These are phyloP conservation scores for Myopa testacea DNA, from an alignment of 2,888 invertebrate genomes.

Conservation along the genomic window DNA sequence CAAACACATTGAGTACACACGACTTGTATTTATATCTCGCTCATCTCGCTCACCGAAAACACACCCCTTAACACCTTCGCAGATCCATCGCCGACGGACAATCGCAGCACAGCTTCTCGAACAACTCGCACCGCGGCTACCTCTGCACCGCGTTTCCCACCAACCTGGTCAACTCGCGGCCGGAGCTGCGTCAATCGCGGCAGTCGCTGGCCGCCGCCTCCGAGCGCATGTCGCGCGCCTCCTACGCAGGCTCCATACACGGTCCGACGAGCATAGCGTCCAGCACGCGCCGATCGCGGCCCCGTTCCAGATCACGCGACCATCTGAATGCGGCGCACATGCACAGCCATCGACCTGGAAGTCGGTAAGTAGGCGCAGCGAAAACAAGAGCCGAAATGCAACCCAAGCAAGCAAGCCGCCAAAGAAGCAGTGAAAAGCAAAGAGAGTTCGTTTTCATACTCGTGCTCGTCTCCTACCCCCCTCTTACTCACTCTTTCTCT, in stretches of 20 bases:
- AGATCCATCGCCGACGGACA: conserved; percentile 89
- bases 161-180: conserved; percentile 81
- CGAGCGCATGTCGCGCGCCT: conserved; percentile 82
- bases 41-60: neutral
- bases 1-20: conserved; percentile 18
- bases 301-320: conserved; percentile 82
- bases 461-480: neutral
- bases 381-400: neutral
- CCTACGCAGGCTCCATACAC: conserved; percentile 77
- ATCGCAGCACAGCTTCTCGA: conserved; percentile 89
- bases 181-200: conserved; percentile 87
- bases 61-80: conserved; percentile 32
- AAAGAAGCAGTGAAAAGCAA: conserved; percentile 25
- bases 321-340: conserved; percentile 70
- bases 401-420: neutral
- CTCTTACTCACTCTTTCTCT: conserved; percentile 15
- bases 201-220: conserved; percentile 87
- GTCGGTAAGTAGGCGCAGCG: conserved; percentile 72
- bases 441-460: conserved; percentile 29
- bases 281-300: conserved; percentile 77
- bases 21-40: conserved; percentile 22
- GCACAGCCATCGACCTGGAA: conserved; percentile 76
- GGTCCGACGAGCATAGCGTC: conserved; percentile 71
- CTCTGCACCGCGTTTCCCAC: conserved; percentile 76
- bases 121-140: conserved; percentile 81